Conservation (phyloP, 2,797 vertebrate species). For the Aldrovandia affinis region DNA sequence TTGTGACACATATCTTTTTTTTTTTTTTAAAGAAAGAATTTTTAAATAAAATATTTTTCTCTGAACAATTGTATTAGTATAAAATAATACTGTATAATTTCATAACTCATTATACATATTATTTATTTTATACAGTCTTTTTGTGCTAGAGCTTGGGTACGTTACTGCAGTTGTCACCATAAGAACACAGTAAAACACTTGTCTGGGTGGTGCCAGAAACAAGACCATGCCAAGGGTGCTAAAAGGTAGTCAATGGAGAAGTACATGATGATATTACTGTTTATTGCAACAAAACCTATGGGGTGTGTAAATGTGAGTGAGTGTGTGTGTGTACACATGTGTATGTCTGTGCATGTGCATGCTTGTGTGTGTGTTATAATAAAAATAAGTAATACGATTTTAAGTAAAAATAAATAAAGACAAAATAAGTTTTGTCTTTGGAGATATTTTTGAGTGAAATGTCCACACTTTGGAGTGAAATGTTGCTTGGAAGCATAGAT, state of each 20-base stretch:
- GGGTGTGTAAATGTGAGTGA: conserved; percentile 21
- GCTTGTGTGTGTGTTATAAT: neutral
- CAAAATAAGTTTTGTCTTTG: conserved; percentile 35
- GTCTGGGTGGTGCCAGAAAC: conserved; percentile 28
- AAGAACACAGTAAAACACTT: conserved; percentile 19
- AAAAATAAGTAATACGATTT: conserved; percentile 15
- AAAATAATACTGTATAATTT: no score
- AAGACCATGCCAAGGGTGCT: conserved; percentile 28
- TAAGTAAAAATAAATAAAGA: conserved; percentile 30
- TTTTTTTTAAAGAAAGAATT: no score
- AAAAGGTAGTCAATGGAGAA: conserved; percentile 23
- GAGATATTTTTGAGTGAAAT: no score
- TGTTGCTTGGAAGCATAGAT: conserved; percentile 51
- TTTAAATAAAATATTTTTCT: no score
- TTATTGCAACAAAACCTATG: conserved; percentile 7
- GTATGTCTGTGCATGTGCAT: neutral
- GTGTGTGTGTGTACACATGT: neutral
- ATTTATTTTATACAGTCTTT: no score
- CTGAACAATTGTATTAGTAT: no score
- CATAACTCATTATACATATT: no score
- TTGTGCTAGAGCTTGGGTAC: conserved; percentile 6
- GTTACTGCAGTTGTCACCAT: conserved; percentile 24
- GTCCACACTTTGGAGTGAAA: conserved; percentile 38
- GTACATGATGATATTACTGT: neutral
- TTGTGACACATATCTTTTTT: no score